Conservation (phyloP, 2,113 vertebrate genomes). For the Abramis brama region DNA sequence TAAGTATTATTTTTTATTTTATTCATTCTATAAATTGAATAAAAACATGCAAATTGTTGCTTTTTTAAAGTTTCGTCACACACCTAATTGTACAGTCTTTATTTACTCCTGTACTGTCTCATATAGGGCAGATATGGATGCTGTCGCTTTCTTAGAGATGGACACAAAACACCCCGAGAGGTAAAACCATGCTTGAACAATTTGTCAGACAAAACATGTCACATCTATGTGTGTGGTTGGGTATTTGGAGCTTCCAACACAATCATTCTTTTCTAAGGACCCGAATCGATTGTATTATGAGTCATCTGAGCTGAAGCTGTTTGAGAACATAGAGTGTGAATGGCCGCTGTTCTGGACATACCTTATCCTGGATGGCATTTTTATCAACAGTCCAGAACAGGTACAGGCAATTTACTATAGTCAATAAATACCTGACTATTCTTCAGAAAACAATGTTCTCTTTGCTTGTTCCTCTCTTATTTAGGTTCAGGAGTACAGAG, state of each 20-base stretch:
- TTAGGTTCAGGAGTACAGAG: conserved; percentile 93
- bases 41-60: too few species aligned
- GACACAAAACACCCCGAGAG: conserved; percentile 94
- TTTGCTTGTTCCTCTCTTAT: not conserved
- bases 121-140: conserved; percentile 94
- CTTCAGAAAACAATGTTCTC: not conserved
- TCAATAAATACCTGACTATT: not conserved
- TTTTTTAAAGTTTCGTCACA: not conserved
- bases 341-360: conserved; percentile 99
- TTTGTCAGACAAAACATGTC: not conserved
- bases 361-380: conserved; percentile 93
- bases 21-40: not conserved
- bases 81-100: not conserved
- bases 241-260: not conserved
- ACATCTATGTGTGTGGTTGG: not conserved
- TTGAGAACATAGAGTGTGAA: conserved; percentile 97
- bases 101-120: conserved; percentile 5
- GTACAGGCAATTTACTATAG: conserved; percentile 63
- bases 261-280: conserved; percentile 75
- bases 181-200: conserved; percentile 64
- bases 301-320: conserved; percentile 92
- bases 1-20: not conserved
- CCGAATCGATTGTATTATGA: conserved; percentile 89
- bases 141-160: conserved; percentile 93
- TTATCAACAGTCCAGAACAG: conserved; percentile 88